Base-by-base conservation (phyloP, 1,140 invertebrate species). In the Trichogramma pretiosum region DNA sequence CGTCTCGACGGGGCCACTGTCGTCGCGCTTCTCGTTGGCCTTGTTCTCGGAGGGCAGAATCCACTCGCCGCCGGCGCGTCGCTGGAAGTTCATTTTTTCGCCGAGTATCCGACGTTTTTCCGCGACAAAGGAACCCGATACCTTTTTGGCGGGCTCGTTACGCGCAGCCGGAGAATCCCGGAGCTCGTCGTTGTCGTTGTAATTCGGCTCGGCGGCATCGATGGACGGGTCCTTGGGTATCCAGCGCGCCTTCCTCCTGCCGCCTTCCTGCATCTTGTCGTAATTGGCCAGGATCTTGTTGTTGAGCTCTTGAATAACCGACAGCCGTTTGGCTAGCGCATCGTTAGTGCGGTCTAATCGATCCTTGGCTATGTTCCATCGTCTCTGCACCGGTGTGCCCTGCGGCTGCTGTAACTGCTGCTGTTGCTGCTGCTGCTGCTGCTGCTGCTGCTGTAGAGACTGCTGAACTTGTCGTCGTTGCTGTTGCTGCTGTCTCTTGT, bases 301-400 rank as follows among this genome's bases (percentile, higher is more conserved):
- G 47, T 72, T 72, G 3, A 72, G 46, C 16, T 71, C 68, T 23
- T 69, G 63, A 4, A 72, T 70, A 11, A 72, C 30, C 17, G 67
- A 61, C 2, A 70, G 44, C 13, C 70, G 55, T 34, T 68, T 69
- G 1, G 65, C 60, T 14, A 72, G 68, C 2, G 67, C 66, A 26
- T 70, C 65, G 40, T 65, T 64, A 8, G 61, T 60, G 13, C 65
- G 65, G 13, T 70, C 61, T 2, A 61, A 48, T 32, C 62, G 65
- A 10, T 63, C 56, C n/a, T 59, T 60, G 10, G 57, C 52, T 11
- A 58, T 52, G 17, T 53, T 55, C 59, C 60, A 63, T 23, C 59
- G 57, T n/a, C 59, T 54, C 53, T 48, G 54, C 0, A 52, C 50
- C 16, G 50, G 40, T 14, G 53, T 56, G 0, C 48, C 56, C 56